Base-by-base conservation (phyloP, 2,113 vertebrate genomes). In the Cinclus mexicanus region DNA sequence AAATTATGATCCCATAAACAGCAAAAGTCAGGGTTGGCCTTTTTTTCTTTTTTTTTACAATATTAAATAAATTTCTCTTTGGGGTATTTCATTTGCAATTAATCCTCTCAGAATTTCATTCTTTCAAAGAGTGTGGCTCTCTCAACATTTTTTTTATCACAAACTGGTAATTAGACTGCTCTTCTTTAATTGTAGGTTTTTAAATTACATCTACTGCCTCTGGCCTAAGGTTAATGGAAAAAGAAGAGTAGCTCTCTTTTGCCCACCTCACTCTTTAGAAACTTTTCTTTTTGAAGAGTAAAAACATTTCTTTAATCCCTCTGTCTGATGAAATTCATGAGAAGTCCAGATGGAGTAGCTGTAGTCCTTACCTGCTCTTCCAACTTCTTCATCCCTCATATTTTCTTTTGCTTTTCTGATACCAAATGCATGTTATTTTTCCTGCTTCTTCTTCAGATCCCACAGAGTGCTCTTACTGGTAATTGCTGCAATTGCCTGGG, bases 161-260 rank as follows among this genome's bases (percentile, higher is more conserved):
- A 89, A 89, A 55, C 52, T 89, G 26, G 29, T 70, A 86, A 94
- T 93, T 94, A 93, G 55, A 77, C 41, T 50, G 57, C 37, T 93
- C 37, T 74, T 75, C 60, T 83, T 83, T 88, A 96, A 92, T 74
- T 77, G 42, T 55, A 86, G 55, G 71, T 88, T 94, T 83, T 95
- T 90, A 90, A 90, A 86, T 64, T 61, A 72, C 80, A 70, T 83
- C 83, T 76, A 80, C 18, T 83, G 90, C 76, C 49, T 85, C 59
- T 86, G 67, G 63, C 75, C 46, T 53, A 26, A 83, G 42, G 86
- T 74, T 90, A 83, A 23, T 71, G 29, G 39, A 46, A 82, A 64
- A 85, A 87, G 78, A 56, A 31, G 20, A 69, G 29, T 46, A 64
- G 33, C 18, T 83, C 47, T 16, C 26, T 83, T 88, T 86, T 92